These are phyloP conservation scores for Oceanites oceanicus DNA, from an alignment of 2,113 vertebrate genomes.

Conservation along the genomic window DNA sequence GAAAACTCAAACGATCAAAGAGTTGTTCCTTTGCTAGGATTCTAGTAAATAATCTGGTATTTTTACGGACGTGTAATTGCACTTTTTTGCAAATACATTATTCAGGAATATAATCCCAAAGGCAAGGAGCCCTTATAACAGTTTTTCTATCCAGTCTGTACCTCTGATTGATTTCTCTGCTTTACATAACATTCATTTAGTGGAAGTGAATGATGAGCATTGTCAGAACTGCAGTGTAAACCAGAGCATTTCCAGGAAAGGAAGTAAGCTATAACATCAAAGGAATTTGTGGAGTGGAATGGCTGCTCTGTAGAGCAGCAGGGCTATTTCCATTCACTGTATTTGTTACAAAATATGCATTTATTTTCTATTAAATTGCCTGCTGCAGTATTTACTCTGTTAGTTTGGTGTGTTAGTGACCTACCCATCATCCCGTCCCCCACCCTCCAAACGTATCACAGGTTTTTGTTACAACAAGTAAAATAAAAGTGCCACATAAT, in stretches of 20 bases:
- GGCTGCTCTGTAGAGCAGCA: background rate
- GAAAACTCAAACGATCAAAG: conserved; percentile 29
- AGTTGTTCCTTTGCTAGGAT: conserved; percentile 1
- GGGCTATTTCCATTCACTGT: background rate
- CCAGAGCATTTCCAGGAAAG: background rate
- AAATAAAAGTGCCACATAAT: conserved; percentile 32
- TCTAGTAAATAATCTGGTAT: background rate
- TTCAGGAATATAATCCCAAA: background rate
- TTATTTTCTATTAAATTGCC: background rate
- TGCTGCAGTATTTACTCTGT: background rate
- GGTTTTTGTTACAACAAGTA: background rate
- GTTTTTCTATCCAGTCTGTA: background rate
- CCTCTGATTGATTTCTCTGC: conserved; percentile 18
- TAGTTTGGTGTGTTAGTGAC: background rate
- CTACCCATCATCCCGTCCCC: background rate
- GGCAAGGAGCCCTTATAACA: background rate
- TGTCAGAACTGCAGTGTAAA: conserved; percentile 19
- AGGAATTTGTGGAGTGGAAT: background rate
- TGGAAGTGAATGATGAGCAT: conserved; percentile 37
- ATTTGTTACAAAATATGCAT: background rate
- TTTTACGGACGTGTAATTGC: background rate
- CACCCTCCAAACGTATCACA: fast-evolving
- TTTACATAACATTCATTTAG: conserved; percentile 27
- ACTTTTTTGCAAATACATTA: background rate
- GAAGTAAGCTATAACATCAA: conserved; percentile 7